Evolutionary conservation across 2,113 vertebrate genomes (phyloP).

Genomic region (Tetrao urogallus): DNA sequence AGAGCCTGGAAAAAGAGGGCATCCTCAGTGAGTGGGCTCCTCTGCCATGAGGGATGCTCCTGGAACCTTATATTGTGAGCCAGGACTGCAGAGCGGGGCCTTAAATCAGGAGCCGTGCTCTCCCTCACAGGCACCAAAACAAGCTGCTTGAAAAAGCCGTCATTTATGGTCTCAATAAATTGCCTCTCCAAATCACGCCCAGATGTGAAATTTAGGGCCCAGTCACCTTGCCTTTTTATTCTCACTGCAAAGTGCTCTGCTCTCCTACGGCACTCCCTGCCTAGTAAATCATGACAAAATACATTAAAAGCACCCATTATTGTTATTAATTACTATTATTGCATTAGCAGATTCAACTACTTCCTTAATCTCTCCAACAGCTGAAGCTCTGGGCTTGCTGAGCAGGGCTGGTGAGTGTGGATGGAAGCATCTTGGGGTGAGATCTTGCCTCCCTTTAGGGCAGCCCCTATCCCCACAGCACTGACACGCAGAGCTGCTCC

Average conservation of each 20-base stretch:
- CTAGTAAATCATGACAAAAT: conserved; percentile 46
- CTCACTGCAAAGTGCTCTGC: neutral
- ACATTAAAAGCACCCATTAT: conserved; percentile 42
- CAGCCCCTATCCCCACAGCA: neutral
- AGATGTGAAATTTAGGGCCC: conserved; percentile 61
- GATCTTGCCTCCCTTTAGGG: neutral
- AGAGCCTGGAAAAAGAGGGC: neutral
- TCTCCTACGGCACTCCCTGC: neutral
- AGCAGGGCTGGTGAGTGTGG: neutral
- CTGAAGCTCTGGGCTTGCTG: neutral
- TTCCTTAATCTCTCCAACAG: conserved; percentile 16
- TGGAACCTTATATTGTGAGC: neutral
- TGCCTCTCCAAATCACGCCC: conserved; percentile 59
- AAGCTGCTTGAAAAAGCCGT: conserved; percentile 45
- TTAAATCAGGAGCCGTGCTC: conserved; percentile 57
- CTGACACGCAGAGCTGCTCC: neutral
- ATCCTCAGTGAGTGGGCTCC: neutral
- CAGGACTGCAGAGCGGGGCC: neutral
- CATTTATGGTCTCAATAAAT: conserved; percentile 69
- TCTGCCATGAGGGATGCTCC: neutral
- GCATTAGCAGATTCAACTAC: conserved; percentile 48
- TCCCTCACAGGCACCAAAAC: conserved; percentile 36
- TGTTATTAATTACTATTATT: conserved; percentile 67
- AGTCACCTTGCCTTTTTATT: conserved; percentile 72
- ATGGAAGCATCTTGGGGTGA: neutral